Evolutionary conservation across 2,888 invertebrate genomes (phyloP), one percentile per base, ranked within the genome.

Genomic region (Limnephilus auricula): DNA sequence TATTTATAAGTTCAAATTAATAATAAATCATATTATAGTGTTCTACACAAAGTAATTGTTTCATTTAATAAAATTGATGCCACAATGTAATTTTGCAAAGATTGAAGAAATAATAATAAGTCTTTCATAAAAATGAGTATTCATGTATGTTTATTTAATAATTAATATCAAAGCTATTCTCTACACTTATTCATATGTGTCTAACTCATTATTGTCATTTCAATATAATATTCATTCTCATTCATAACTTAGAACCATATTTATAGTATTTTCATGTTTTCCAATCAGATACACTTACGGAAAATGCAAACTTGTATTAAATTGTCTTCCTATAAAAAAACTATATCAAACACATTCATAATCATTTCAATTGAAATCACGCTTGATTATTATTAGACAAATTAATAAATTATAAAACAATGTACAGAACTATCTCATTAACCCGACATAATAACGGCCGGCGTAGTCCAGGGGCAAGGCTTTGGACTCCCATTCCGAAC

Each of bases 121-220:
- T 65, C 65, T 65, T 65, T n/a, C 82, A 25, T 34, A 82, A 82
- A 82, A 82, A 82, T 34, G 31, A 82, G 34, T 82, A 82, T 82
- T 82, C 25, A 34, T 34, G 32, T 25, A 34, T 34, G 25, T 82
- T 82, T 32, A 37, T 32, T 32, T 31, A 18, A 83, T 83, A 83
- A 87, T 65, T 80, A 40, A 88, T 90, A 83, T 40, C 88, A 88
- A 90, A 88, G 88, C 88, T 90, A 88, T 30, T 15, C 32, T 65
- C 88, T 90, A 88, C 88, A 78, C 83, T 83, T 90, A 91, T 40
- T 45, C 12, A 50, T 85, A 91, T 45, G 37, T 83, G 88, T 84
- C 91, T 89, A 89, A 79, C 25, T 84, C 65, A 79, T 91, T 91
- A 91, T 91, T 91, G 91, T 91, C 91, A 91, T 91, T 78, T 91